Evolutionary conservation across 2,113 vertebrate species (phyloP).

Genomic region (Rhea pennata): DNA sequence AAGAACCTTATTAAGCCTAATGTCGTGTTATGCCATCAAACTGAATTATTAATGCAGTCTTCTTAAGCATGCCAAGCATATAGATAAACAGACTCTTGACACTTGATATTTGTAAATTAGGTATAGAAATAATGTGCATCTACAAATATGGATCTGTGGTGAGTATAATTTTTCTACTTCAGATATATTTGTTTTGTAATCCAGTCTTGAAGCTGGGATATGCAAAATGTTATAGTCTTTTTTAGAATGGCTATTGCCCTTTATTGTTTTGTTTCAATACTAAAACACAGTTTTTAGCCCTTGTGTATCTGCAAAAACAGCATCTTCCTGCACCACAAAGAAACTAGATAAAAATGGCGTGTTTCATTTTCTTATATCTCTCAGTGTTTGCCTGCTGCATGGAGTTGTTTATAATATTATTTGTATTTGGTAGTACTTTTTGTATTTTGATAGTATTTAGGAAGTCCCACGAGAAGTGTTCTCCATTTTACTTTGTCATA

Average conservation of each 20-base stretch:
- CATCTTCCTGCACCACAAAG: not conserved
- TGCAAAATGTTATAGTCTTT: not conserved
- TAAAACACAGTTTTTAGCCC: not conserved
- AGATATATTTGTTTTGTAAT: not conserved
- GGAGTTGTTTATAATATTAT: not conserved
- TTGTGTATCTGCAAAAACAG: not conserved
- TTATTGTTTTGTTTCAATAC: not conserved
- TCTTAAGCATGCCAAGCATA: not conserved
- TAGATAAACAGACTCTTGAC: constrained; percentile 6
- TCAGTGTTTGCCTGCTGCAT: not conserved
- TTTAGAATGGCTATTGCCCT: not conserved
- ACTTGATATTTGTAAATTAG: constrained; percentile 77
- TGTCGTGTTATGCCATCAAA: not conserved
- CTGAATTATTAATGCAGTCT: not conserved
- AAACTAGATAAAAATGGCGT: not conserved
- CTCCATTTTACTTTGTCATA: not conserved
- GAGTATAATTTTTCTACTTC: constrained; percentile 70
- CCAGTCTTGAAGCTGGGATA: not conserved
- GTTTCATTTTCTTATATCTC: not conserved
- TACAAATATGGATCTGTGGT: constrained; percentile 98
- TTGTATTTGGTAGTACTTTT: not conserved
- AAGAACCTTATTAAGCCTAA: not conserved
- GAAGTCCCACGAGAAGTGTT: not conserved
- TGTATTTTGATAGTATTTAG: not conserved
- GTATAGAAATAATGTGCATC: constrained; percentile 97